Evolutionary conservation across 2,888 invertebrate genomes (phyloP), one percentile per base, ranked within the genome.

Genomic region (Melieria crassipennis): DNA sequence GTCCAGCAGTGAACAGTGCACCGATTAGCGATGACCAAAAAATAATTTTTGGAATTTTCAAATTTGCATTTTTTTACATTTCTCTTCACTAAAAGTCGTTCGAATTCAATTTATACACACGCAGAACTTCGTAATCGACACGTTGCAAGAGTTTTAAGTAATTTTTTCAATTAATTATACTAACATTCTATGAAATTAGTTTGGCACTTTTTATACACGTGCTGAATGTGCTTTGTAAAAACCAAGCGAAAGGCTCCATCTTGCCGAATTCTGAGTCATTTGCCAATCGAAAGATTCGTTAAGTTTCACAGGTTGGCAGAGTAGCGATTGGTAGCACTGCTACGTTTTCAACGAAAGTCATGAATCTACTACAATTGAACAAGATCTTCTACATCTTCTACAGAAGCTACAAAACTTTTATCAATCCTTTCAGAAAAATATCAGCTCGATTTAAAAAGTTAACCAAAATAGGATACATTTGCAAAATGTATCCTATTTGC

Each of bases 191-290:
- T 76, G 82, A 86, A 80, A 82, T 82, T 82, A 82, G 81, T 86
- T 87, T 87, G 87, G 87, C 87, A 87, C 87, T 87, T 85, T 85
- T 84, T 82, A 83, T 81, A 87, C 87, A 87, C 87, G 87, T 87
- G 87, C 87, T 86, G 84, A 84, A 79, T 81, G 77, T 84, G 85
- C 84, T 85, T 87, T 86, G 81, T 84, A 83, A 83, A 85, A 86
- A 85, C 81, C 85, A 86, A 87, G 86, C 87, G 86, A 87, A 87
- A 86, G 85, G 84, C 83, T 82, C 82, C 84, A 85, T 84, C 81
- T 85, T 85, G 85, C 80, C 80, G 83, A 84, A 79, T 79, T 83
- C 80, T 82, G 80, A 84, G 76, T 80, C 83, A 83, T 80, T 82
- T 82, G 70, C 48, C 63, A 73, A 73, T 72, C 75, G 75, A 75